Conservation (phyloP, 1,140 invertebrate species). For the Drosophila sucinea region DNA sequence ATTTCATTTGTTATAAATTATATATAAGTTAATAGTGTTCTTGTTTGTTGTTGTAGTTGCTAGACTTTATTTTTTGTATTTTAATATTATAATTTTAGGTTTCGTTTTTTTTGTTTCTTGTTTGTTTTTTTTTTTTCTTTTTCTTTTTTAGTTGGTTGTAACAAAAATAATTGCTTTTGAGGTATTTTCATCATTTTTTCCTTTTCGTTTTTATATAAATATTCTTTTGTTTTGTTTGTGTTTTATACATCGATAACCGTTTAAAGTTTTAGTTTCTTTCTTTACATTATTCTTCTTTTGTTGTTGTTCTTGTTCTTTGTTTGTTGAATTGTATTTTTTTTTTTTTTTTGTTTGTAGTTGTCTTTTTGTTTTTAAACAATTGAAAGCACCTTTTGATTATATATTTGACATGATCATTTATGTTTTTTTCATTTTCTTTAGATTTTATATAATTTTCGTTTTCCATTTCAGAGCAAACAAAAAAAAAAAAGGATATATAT, state of each 20-base stretch:
- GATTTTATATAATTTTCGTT: slow-evolving; percentile 31
- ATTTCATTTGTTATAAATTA: slow-evolving; percentile 20
- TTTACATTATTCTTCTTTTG: slow-evolving; percentile 27
- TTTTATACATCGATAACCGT: slow-evolving; percentile 10
- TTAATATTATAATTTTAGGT: slow-evolving; percentile 46
- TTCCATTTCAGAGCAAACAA: slow-evolving; percentile 33
- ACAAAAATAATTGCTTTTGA: slow-evolving; percentile 83
- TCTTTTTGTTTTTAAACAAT: slow-evolving; percentile 81
- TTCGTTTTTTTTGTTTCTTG: slow-evolving; percentile 19
- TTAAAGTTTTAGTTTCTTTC: slow-evolving; percentile 24
- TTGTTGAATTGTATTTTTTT: slow-evolving; percentile 22
- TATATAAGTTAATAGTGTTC: slow-evolving; percentile 44
- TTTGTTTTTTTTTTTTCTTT: slow-evolving; percentile 38
- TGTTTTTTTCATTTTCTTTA: slow-evolving; percentile 28
- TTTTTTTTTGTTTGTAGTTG: slow-evolving; percentile 63
- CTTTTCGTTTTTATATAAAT: slow-evolving; percentile 76
- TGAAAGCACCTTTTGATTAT: slow-evolving; percentile 82
- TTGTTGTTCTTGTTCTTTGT: slow-evolving; percentile 29
- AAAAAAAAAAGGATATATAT: slow-evolving; percentile 37
- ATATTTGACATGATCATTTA: slow-evolving; percentile 75
- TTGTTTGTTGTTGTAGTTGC: slow-evolving; percentile 56
- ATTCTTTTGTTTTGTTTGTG: slow-evolving; percentile 54
- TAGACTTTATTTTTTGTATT: slow-evolving; percentile 57
- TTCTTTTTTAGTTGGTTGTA: slow-evolving; percentile 60
- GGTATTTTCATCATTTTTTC: slow-evolving; percentile 73